phyloP scores from a whole-genome alignment of 2,888 invertebrate species.

The Tubulanus polymorphus region DNA sequence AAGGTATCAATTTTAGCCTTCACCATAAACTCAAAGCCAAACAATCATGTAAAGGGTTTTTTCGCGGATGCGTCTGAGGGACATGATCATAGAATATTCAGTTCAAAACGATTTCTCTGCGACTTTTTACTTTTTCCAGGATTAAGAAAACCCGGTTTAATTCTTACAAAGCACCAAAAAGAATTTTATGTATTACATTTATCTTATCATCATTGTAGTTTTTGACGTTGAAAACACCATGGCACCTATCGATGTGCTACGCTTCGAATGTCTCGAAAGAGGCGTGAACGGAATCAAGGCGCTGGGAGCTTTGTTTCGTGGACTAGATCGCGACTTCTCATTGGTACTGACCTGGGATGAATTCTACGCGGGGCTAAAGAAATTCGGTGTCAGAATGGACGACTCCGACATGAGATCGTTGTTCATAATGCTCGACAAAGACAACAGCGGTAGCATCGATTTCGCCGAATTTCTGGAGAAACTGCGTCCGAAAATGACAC shows the following conservation, averaged over 20 bases:
- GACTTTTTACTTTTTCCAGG: no score
- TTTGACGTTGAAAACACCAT: no score
- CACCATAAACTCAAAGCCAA: no score
- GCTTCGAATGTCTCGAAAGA: slow-evolving; percentile 26
- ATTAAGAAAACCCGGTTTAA: no score
- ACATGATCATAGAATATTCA: no score
- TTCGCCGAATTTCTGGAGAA: slow-evolving; percentile 39
- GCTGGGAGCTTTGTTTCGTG: slow-evolving; percentile 33
- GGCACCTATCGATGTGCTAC: slow-evolving; percentile 25
- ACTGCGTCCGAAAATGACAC: slow-evolving; percentile 35
- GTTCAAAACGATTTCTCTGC: no score
- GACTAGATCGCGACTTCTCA: slow-evolving; percentile 41
- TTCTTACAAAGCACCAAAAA: no score
- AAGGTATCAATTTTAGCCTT: no score
- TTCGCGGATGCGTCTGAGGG: no score
- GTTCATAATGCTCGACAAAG: slow-evolving; percentile 37
- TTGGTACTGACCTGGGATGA: slow-evolving; percentile 36
- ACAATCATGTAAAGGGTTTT: no score
- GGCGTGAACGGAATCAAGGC: slow-evolving; percentile 35
- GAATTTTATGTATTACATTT: no score
- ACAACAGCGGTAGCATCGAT: slow-evolving; percentile 35
- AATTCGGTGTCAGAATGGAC: slow-evolving; percentile 26
- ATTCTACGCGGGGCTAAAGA: slow-evolving; percentile 30
- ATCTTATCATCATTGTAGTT: no score
- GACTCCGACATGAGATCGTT: slow-evolving; percentile 31